Conservation (phyloP, 2,888 invertebrate species). For the Tanytarsus gracilentus region DNA sequence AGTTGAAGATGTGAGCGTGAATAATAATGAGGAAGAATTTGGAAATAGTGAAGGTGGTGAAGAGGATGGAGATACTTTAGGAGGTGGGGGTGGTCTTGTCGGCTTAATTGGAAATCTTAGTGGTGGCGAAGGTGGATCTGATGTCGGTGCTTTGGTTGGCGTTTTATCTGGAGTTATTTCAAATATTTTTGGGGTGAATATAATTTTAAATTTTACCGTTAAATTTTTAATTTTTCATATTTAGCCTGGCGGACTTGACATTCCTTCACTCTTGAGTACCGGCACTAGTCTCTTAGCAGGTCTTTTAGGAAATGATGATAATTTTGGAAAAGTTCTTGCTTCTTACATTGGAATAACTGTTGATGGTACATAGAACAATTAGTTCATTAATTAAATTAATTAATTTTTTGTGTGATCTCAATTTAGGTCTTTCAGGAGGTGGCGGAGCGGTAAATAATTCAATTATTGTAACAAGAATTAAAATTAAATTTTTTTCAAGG, state of each 20-base stretch:
- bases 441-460: slow-evolving; percentile 40
- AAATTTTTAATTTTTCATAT: slow-evolving; percentile 8
- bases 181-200: slow-evolving; percentile 40
- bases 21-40: slow-evolving; percentile 29
- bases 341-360: slow-evolving; percentile 40
- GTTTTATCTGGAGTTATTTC: slow-evolving; percentile 40
- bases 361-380: slow-evolving; percentile 35
- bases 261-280: slow-evolving; percentile 38
- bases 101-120: slow-evolving; percentile 41
- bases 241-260: slow-evolving; percentile 42
- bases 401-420: not conserved
- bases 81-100: slow-evolving; percentile 36
- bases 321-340: slow-evolving; percentile 42
- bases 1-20: slow-evolving; percentile 29
- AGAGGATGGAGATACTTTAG: slow-evolving; percentile 29
- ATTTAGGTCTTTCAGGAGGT: slow-evolving; percentile 34
- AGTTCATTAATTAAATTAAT: not conserved
- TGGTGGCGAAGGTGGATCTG: slow-evolving; percentile 43
- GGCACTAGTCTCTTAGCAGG: slow-evolving; percentile 40
- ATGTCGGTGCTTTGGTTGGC: slow-evolving; percentile 42
- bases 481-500: slow-evolving; percentile 33
- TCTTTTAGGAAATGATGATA: slow-evolving; percentile 39
- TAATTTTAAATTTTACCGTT: not conserved
- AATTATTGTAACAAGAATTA: not conserved
- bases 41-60: slow-evolving; percentile 31